Percentiles rank a stretch among this genome's conserved stretches.
Conservation (phyloP, 2,888 invertebrate genomes). For the Gymnocheta viridis region DNA sequence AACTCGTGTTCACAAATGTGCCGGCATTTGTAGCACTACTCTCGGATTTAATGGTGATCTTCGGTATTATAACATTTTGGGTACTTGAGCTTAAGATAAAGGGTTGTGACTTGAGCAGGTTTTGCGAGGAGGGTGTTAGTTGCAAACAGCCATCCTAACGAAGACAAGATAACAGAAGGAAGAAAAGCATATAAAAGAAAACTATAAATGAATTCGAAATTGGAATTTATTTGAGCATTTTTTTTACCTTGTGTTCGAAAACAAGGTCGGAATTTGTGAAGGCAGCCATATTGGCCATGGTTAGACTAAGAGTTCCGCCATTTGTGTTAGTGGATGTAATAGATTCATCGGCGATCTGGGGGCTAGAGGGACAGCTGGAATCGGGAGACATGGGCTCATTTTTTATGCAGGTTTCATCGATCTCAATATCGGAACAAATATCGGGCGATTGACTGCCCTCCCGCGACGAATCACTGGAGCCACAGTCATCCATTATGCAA, state of each 20-base stretch:
- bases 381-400: slow-evolving; percentile 90
- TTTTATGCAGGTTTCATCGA: slow-evolving; percentile 84
- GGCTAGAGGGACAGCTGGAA: slow-evolving; percentile 88
- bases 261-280: slow-evolving; percentile 84
- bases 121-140: slow-evolving; percentile 83
- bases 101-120: slow-evolving; percentile 83
- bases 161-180: slow-evolving; percentile 59
- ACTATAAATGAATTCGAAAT: not conserved
- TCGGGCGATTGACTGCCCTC: slow-evolving; percentile 78
- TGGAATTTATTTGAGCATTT: slow-evolving; percentile 67
- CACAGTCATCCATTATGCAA: slow-evolving; percentile 73
- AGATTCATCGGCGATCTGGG: slow-evolving; percentile 77
- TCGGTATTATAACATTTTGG: slow-evolving; percentile 84
- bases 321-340: slow-evolving; percentile 66
- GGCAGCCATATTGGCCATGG: slow-evolving; percentile 82
- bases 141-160: slow-evolving; percentile 85
- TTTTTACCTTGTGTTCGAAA: slow-evolving; percentile 85
- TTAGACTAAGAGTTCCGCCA: slow-evolving; percentile 75
- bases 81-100: slow-evolving; percentile 79
- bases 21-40: slow-evolving; percentile 66
- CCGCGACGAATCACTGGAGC: slow-evolving; percentile 75
- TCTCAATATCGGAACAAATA: slow-evolving; percentile 81
- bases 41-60: slow-evolving; percentile 89
- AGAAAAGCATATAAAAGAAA: not conserved
- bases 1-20: slow-evolving; percentile 48